A percentile compares a stretch with the other conserved stretches of the same genome.
These are phyloP conservation scores for Sarcophilus harrisii DNA, from an alignment of 2,797 vertebrate species.

Conservation along the genomic window DNA sequence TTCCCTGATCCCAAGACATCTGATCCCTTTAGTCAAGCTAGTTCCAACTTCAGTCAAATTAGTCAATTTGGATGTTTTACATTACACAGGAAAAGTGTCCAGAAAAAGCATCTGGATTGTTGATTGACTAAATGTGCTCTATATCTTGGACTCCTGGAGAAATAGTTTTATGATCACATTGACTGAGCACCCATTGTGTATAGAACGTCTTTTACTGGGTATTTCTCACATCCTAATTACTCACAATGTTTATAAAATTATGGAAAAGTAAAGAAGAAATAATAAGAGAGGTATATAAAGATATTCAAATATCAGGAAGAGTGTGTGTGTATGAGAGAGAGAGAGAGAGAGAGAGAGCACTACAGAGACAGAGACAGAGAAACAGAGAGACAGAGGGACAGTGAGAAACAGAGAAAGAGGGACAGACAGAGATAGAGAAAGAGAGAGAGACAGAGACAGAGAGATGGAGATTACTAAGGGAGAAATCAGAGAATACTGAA, in stretches of 20 bases:
- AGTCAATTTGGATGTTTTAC: neutral
- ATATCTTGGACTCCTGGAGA: neutral
- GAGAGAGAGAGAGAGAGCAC: too few species aligned
- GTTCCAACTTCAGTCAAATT: slow-evolving; percentile 34
- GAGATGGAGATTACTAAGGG: neutral
- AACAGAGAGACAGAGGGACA: too few species aligned
- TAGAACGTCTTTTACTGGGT: neutral
- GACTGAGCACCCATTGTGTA: neutral
- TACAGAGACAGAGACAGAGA: neutral
- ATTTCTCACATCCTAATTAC: neutral
- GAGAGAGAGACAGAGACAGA: too few species aligned
- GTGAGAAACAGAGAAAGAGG: too few species aligned
- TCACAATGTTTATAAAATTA: neutral
- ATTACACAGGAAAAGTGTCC: neutral
- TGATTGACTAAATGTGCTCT: neutral
- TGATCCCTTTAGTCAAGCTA: neutral
- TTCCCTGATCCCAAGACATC: slow-evolving; percentile 4
- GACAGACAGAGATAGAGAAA: neutral
- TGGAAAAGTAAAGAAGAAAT: neutral
- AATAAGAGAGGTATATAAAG: neutral
- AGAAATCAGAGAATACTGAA: neutral
- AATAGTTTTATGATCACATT: neutral
- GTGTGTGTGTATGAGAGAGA: too few species aligned
- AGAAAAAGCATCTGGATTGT: neutral
- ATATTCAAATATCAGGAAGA: neutral